Conservation (phyloP, 2,888 invertebrate species). For the Cosmia trapezina region DNA sequence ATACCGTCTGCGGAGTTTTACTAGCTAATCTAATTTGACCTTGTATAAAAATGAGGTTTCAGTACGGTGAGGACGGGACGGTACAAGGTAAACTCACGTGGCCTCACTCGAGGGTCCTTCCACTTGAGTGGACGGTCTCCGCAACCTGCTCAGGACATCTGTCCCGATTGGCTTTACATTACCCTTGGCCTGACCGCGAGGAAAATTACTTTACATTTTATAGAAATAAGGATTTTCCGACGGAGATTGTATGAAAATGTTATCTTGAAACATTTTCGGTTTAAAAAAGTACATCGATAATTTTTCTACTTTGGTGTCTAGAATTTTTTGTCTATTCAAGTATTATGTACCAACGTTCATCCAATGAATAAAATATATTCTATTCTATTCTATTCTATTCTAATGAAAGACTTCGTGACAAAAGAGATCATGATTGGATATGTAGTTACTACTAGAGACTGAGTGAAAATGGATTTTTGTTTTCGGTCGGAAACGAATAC, state of each 20-base stretch:
- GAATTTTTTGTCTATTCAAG: not conserved
- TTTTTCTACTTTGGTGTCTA: not conserved
- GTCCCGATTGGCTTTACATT: constrained; percentile 29
- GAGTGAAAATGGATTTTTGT: no score
- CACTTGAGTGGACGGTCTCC: constrained; percentile 37
- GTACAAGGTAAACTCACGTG: constrained; percentile 46
- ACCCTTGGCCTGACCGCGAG: constrained; percentile 33
- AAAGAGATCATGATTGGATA: not conserved
- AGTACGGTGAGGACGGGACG: not conserved
- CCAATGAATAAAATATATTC: no score
- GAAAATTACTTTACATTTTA: constrained; percentile 41
- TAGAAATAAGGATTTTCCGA: not conserved
- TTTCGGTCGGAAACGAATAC: no score
- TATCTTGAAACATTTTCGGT: not conserved
- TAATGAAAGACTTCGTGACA: not conserved
- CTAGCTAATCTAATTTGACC: not conserved
- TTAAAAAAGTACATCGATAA: no score
- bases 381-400: no score
- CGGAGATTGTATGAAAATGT: not conserved
- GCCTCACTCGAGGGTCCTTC: constrained; percentile 49
- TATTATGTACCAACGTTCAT: not conserved
- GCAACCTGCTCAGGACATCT: constrained; percentile 52
- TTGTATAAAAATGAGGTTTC: not conserved
- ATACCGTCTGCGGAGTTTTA: not conserved
- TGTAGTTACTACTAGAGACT: no score